phyloP scores from a whole-genome alignment of 2,113 vertebrate genomes.

The Prochilodus magdalenae region DNA sequence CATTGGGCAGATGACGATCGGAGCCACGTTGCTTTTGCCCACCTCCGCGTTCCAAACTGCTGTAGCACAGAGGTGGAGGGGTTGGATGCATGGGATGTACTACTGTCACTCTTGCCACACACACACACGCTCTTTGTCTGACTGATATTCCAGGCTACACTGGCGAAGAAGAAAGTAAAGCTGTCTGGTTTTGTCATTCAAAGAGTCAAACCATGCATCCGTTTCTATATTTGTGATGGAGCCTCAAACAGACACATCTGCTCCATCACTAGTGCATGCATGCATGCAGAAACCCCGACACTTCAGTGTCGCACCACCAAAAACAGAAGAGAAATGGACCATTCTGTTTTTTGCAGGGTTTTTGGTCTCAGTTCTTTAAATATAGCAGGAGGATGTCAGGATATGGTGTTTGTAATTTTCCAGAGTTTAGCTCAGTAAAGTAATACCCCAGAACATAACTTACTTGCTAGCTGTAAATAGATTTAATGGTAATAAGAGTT shows the following conservation, averaged over 20 bases:
- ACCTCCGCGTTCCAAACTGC: slow-evolving; percentile 52
- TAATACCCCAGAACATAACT: background rate
- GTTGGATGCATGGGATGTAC: slow-evolving; percentile 42
- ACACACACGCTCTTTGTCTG: slow-evolving; percentile 22
- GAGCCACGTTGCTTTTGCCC: slow-evolving; percentile 39
- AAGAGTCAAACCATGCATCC: slow-evolving; percentile 68
- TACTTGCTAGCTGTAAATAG: too few species aligned
- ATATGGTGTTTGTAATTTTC: background rate
- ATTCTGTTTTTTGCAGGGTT: slow-evolving; percentile 12
- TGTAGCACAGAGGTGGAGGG: slow-evolving; percentile 55
- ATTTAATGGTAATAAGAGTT: background rate
- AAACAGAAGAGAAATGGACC: slow-evolving; percentile 73
- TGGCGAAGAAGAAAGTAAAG: slow-evolving; percentile 74
- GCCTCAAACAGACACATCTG: slow-evolving; percentile 65
- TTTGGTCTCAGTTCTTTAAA: background rate
- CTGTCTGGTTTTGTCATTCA: slow-evolving; percentile 77
- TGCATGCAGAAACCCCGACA: background rate
- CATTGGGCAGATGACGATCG: slow-evolving; percentile 45
- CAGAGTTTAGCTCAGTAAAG: background rate
- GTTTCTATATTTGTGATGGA: slow-evolving; percentile 58
- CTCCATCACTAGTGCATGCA: slow-evolving; percentile 57
- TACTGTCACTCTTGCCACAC: slow-evolving; percentile 25
- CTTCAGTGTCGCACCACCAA: slow-evolving; percentile 84
- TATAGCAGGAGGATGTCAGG: background rate
- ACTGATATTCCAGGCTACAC: slow-evolving; percentile 81